Evolutionary conservation across 1,140 invertebrate species (phyloP).

Genomic region (Brachionus asplanchnoidis): DNA sequence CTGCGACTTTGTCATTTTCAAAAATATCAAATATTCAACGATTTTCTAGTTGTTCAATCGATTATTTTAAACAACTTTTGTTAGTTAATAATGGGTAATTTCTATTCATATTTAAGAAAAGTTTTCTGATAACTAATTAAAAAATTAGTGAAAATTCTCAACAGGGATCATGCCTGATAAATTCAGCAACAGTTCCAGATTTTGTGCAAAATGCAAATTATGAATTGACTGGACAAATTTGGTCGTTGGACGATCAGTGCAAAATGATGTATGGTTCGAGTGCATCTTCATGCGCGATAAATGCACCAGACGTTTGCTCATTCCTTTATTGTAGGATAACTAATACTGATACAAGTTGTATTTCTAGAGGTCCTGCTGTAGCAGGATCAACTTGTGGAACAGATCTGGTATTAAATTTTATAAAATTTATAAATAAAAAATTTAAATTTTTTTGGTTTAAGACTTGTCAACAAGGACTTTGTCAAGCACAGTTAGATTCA

Average conservation of each 20-base stretch:
- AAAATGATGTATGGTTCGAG: neutral
- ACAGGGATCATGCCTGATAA: neutral
- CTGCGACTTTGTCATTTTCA: neutral
- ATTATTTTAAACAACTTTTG: neutral
- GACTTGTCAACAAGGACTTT: neutral
- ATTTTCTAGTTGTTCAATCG: constrained; percentile 31
- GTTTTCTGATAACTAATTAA: neutral
- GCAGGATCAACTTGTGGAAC: neutral
- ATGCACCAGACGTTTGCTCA: neutral
- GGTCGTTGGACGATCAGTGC: neutral
- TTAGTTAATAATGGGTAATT: constrained; percentile 1
- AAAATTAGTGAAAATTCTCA: neutral
- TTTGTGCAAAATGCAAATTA: neutral
- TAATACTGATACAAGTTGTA: neutral
- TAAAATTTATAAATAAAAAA: neutral
- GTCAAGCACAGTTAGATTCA: neutral
- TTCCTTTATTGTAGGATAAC: neutral
- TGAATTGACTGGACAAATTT: neutral
- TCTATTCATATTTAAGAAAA: neutral
- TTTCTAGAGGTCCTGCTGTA: neutral
- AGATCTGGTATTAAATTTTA: neutral
- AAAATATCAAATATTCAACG: constrained; percentile 26
- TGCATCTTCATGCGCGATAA: neutral
- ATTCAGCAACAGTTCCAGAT: neutral
- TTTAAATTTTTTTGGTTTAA: neutral